Base-by-base conservation (phyloP, 2,113 vertebrate genomes). In the Megaptera novaeangliae region DNA sequence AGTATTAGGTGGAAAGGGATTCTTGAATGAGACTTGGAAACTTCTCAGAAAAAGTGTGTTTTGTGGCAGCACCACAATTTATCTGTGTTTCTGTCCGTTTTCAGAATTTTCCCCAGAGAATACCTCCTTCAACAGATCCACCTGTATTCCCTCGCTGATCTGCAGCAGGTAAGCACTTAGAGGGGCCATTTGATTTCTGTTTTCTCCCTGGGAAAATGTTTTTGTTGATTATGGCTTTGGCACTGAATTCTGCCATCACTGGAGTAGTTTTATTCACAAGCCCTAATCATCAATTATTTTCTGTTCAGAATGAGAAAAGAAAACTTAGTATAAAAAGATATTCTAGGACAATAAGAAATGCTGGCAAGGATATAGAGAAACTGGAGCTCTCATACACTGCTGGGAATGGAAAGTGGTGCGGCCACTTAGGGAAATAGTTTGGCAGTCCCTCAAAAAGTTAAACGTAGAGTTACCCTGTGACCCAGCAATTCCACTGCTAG, bases 41-140 rank as follows among this genome's bases (percentile, higher is more conserved):
- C 59, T 95, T 96, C n/a, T 1, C 2, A 49, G n/a, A 29, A 89
- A 81, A 91, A 80, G 46, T 15, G 5, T 55, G 3, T 82, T 18
- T 57, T 63, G 31, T 88, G 34, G 34, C 71, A 85, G 0, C 6
- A 0, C 86, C 29, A 20, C 8, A 74, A 17, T 96, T 86, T 71
- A 92, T 61, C 77, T 17, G 80, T 94, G 34, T 97, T 31, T 96
- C 61, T 94, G 91, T 63, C 96, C 59, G 17, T 95, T 98, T 97
- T 82, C 98, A 99, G 99, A 98, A 99, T 99, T 98, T 99, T 99
- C 94, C 99, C 99, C 91, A 99, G 99, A 97, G 99, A 99, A 97
- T 99, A 99, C 97, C 99, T 99, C 96, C 98, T 99, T 82, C 99
- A 99, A 91, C 99, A 99, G 98, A 99, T 99, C 94, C 99, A 99